Conservation (phyloP, 1,140 invertebrate species). For the Drosophila hydei region DNA sequence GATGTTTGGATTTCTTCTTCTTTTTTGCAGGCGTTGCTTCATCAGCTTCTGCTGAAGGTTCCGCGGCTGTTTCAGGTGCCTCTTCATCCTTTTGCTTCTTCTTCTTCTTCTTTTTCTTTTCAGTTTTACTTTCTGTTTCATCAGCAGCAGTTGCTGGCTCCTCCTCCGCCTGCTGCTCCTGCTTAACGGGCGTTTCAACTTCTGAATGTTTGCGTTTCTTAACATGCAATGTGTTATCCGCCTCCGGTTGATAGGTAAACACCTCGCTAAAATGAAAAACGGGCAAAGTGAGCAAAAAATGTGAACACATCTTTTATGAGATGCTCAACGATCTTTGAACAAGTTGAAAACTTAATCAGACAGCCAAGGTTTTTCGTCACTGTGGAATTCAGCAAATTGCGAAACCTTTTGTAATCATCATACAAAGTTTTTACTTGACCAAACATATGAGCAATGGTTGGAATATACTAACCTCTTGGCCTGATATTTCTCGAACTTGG, state of each 20-base stretch:
- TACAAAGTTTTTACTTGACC: constrained; percentile 21
- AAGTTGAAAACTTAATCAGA: constrained; percentile 62
- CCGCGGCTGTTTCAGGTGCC: constrained; percentile 59
- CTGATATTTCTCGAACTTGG: constrained; percentile 96
- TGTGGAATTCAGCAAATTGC: constrained; percentile 57
- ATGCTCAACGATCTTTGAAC: background rate
- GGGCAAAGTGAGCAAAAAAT: constrained; percentile 11
- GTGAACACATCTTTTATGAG: background rate
- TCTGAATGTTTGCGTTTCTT: constrained; percentile 85
- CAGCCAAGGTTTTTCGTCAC: constrained; percentile 83
- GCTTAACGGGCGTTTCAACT: constrained; percentile 78
- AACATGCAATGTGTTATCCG: constrained; percentile 86
- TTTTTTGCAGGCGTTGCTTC: constrained; percentile 83
- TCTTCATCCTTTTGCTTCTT: constrained; percentile 69
- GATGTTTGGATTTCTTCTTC: constrained; percentile 75
- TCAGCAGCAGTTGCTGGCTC: constrained; percentile 29
- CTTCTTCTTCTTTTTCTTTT: constrained; percentile 54
- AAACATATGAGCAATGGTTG: background rate
- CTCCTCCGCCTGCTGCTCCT: constrained; percentile 51
- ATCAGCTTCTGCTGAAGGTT: constrained; percentile 78
- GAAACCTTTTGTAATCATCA: constrained; percentile 79
- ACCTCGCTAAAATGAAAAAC: constrained; percentile 86
- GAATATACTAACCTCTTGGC: constrained; percentile 87
- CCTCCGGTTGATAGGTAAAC: constrained; percentile 87
- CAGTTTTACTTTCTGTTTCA: constrained; percentile 24